Evolutionary conservation across 2,888 invertebrate genomes (phyloP).

Genomic region (Phytoseiulus persimilis): DNA sequence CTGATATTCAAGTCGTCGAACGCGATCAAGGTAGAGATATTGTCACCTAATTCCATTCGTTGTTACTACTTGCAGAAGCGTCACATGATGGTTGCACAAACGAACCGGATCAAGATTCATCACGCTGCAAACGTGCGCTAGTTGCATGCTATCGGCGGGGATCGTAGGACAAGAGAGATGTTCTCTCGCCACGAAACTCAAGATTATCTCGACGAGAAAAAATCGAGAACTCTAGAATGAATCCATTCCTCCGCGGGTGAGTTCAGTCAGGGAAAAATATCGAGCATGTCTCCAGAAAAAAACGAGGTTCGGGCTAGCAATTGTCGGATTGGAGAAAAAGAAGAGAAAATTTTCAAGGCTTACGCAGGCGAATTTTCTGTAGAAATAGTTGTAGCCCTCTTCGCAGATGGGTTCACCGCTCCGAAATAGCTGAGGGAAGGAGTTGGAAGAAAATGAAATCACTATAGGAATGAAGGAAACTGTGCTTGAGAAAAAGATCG

Average conservation of each 20-base stretch:
- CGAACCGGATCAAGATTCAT: too few species aligned
- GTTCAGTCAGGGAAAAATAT: background rate
- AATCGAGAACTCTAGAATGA: background rate
- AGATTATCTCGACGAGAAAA: background rate
- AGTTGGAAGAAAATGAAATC: background rate
- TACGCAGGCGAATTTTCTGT: slow-evolving; percentile 37
- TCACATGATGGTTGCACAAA: too few species aligned
- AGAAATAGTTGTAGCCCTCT: slow-evolving; percentile 38
- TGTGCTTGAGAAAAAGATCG: background rate
- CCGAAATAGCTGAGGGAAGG: background rate
- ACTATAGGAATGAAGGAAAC: background rate
- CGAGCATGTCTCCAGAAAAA: background rate
- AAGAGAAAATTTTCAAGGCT: background rate
- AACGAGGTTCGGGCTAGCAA: background rate
- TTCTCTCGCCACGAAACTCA: too few species aligned
- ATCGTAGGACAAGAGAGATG: too few species aligned
- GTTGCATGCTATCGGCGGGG: too few species aligned
- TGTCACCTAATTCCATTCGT: too few species aligned
- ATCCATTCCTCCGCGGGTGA: background rate
- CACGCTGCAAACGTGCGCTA: too few species aligned
- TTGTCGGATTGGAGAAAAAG: background rate
- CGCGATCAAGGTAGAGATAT: too few species aligned
- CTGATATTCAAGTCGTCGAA: too few species aligned
- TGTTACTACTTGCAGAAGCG: too few species aligned
- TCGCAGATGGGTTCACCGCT: slow-evolving; percentile 26